A percentile compares a stretch with the other conserved stretches of the same genome.
Evolutionary conservation across 2,113 vertebrate genomes (phyloP).

Genomic region (Toxotes jaculatrix): DNA sequence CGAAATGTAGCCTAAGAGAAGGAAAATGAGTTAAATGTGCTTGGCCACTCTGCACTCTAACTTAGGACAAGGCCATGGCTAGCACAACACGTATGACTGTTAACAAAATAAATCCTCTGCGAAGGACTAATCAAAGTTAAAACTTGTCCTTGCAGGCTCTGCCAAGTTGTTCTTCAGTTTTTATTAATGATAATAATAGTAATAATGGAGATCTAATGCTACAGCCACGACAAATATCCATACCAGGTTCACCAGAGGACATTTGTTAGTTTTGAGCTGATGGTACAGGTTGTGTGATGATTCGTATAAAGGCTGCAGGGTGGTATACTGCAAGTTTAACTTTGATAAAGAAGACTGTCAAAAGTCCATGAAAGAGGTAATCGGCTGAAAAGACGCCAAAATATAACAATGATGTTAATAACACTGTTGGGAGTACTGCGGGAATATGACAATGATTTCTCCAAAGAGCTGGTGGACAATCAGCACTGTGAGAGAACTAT

Average conservation of each 20-base stretch:
- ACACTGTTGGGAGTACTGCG: background rate
- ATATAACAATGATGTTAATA: background rate
- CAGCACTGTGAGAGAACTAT: background rate
- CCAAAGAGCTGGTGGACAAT: background rate
- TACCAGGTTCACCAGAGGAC: background rate
- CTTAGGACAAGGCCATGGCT: conserved; percentile 37
- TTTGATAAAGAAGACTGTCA: background rate
- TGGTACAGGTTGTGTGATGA: background rate
- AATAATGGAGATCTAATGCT: background rate
- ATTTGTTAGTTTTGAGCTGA: background rate
- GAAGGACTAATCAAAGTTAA: conserved; percentile 17
- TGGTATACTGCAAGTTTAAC: background rate
- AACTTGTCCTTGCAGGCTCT: conserved; percentile 22
- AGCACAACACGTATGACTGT: conserved; percentile 61
- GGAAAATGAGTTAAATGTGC: conserved; percentile 43
- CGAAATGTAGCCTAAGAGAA: conserved; percentile 41
- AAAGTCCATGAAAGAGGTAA: background rate
- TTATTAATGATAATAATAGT: background rate
- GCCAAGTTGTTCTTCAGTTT: background rate
- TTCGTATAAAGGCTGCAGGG: background rate
- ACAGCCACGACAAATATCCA: background rate
- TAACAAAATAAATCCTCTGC: conserved; percentile 52
- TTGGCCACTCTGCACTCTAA: background rate
- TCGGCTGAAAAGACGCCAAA: background rate
- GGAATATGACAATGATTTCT: background rate